These are phyloP conservation scores for Siniperca knerii DNA, from an alignment of 2,113 vertebrate genomes.

Conservation along the genomic window DNA sequence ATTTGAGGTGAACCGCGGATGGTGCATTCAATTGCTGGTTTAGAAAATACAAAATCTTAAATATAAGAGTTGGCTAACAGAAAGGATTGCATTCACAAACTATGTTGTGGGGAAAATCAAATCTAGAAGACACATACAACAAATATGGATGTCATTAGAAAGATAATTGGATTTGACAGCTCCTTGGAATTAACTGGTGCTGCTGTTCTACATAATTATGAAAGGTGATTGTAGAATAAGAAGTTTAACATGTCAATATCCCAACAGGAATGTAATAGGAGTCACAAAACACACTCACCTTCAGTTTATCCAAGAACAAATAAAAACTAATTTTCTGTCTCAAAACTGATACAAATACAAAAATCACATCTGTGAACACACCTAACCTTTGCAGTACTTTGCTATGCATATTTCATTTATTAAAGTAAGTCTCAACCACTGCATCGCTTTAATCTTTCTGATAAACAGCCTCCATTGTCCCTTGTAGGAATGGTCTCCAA, in stretches of 20 bases:
- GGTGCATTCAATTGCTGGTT: neutral
- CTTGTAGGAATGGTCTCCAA: conserved; percentile 40
- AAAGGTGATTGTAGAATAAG: neutral
- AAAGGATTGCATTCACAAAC: neutral
- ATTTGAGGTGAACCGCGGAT: neutral
- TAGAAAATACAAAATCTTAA: neutral
- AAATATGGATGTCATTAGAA: neutral
- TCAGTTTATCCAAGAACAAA: neutral
- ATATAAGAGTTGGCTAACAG: neutral
- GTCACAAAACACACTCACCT: neutral
- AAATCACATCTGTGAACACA: conserved; percentile 20
- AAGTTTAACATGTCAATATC: neutral
- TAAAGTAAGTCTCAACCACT: conserved; percentile 34
- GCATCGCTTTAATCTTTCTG: conserved; percentile 57
- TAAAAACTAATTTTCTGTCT: conserved; percentile 13
- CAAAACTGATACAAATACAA: neutral
- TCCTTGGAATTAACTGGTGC: neutral
- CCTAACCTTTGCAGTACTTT: conserved; percentile 39
- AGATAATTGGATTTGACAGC: neutral
- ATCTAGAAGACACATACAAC: neutral
- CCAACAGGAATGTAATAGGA: neutral
- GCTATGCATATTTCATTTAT: conserved; percentile 57
- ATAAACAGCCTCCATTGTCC: conserved; percentile 47
- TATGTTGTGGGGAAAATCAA: neutral
- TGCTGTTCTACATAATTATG: neutral